A percentile compares a stretch with the other conserved stretches of the same genome.
phyloP scores from a whole-genome alignment of 2,888 invertebrate species.

The Nomada goodeniana region DNA sequence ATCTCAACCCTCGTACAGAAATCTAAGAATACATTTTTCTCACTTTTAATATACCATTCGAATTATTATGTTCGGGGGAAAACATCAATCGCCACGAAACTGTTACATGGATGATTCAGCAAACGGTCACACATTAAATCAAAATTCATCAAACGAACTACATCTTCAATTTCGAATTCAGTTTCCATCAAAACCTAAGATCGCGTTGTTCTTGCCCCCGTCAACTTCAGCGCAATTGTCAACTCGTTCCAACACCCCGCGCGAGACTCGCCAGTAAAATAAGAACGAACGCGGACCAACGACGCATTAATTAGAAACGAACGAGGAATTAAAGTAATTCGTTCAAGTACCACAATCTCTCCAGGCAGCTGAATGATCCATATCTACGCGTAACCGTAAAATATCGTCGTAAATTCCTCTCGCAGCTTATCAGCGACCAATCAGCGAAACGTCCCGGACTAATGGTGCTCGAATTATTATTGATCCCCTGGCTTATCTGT shows the following conservation, averaged over 20 bases:
- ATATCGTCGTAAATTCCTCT: neutral
- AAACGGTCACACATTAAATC: too few relatives aligned
- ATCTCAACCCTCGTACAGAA: too few relatives aligned
- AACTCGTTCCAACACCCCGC: neutral
- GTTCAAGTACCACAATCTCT: neutral
- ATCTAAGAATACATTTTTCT: too few relatives aligned
- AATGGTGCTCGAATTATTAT: slow-evolving; percentile 32
- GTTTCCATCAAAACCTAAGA: too few relatives aligned
- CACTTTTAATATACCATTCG: too few relatives aligned
- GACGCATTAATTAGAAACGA: neutral
- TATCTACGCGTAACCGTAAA: neutral
- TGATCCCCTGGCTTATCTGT: slow-evolving; percentile 10
- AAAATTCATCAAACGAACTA: too few relatives aligned
- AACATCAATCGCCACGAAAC: too few relatives aligned
- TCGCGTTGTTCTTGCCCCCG: too few relatives aligned
- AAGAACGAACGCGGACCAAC: neutral
- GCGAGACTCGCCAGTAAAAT: neutral
- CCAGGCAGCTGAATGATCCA: neutral
- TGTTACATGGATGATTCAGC: too few relatives aligned
- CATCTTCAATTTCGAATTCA: too few relatives aligned
- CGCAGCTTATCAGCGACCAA: neutral
- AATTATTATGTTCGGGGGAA: too few relatives aligned
- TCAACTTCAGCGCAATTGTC: too few relatives aligned
- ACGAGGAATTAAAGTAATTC: slow-evolving; percentile 17
- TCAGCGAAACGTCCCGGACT: slow-evolving; percentile 2